Evolutionary conservation across 2,113 vertebrate species (phyloP).

Genomic region (human): DNA sequence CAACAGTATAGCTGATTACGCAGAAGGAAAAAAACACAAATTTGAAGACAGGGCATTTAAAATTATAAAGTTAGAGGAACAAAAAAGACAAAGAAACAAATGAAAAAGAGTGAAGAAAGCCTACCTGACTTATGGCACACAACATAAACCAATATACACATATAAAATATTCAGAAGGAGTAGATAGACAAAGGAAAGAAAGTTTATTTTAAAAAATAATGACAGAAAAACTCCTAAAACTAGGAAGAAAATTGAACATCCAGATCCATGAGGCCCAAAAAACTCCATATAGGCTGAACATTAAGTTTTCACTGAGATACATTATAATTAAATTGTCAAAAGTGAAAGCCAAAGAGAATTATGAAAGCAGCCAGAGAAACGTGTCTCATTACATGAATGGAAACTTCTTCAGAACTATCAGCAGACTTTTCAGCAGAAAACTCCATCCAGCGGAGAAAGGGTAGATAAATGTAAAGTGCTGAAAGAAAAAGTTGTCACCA

Average conservation of each 20-base stretch:
- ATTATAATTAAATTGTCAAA: background rate
- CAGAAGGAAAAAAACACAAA: background rate
- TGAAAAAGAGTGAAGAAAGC: background rate
- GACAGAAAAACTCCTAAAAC: too few relatives aligned
- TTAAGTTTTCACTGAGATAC: background rate
- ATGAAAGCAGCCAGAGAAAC: too few relatives aligned
- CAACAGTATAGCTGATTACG: background rate
- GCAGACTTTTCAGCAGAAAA: too few relatives aligned
- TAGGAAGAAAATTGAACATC: too few relatives aligned
- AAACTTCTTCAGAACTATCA: too few relatives aligned
- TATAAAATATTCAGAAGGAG: background rate
- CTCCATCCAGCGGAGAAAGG: too few relatives aligned
- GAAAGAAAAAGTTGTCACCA: too few relatives aligned
- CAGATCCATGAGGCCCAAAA: too few relatives aligned
- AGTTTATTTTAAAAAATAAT: background rate
- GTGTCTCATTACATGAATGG: background rate
- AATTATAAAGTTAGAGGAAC: background rate
- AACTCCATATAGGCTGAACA: background rate
- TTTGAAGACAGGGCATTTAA: background rate
- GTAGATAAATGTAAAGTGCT: background rate
- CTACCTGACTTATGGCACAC: background rate
- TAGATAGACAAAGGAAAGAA: background rate
- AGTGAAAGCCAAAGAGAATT: background rate
- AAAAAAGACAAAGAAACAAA: background rate
- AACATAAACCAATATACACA: background rate